phyloP scores from a whole-genome alignment of 2,888 invertebrate species.

The Parascotia fuliginaria region DNA sequence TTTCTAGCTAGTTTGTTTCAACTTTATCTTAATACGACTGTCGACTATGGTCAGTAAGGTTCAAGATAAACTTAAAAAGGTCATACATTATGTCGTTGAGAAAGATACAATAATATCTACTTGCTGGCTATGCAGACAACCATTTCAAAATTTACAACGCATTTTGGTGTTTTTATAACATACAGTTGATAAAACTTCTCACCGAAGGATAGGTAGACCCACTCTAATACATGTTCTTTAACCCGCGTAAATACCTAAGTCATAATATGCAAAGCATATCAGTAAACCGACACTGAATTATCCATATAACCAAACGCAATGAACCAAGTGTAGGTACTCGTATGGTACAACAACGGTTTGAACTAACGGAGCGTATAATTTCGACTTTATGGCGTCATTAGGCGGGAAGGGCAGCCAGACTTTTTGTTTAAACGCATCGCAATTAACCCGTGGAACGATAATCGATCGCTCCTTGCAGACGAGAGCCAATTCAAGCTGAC shows the following conservation, averaged over 20 bases:
- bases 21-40: too few species aligned
- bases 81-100: too few species aligned
- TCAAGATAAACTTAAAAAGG: too few species aligned
- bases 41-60: too few species aligned
- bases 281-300: constrained; percentile 3
- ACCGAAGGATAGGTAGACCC: too few species aligned
- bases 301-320: constrained; percentile 43
- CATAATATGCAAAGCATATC: constrained; percentile 7
- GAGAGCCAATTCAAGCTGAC: constrained; percentile 45
- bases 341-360: constrained; percentile 59
- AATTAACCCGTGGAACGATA: constrained; percentile 79
- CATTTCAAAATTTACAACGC: too few species aligned
- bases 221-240: neutral
- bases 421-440: constrained; percentile 71
- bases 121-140: too few species aligned
- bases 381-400: constrained; percentile 79
- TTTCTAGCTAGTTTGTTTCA: too few species aligned
- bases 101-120: too few species aligned
- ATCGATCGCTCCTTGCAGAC: constrained; percentile 71
- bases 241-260: neutral
- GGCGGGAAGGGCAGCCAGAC: constrained; percentile 64
- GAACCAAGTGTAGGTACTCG: constrained; percentile 42
- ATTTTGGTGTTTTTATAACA: too few species aligned
- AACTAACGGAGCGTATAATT: constrained; percentile 76
- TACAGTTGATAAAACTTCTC: too few species aligned